Evolutionary conservation across 2,113 vertebrate species (phyloP), one percentile per base, ranked within the genome.

Genomic region (Guaruba guarouba): DNA sequence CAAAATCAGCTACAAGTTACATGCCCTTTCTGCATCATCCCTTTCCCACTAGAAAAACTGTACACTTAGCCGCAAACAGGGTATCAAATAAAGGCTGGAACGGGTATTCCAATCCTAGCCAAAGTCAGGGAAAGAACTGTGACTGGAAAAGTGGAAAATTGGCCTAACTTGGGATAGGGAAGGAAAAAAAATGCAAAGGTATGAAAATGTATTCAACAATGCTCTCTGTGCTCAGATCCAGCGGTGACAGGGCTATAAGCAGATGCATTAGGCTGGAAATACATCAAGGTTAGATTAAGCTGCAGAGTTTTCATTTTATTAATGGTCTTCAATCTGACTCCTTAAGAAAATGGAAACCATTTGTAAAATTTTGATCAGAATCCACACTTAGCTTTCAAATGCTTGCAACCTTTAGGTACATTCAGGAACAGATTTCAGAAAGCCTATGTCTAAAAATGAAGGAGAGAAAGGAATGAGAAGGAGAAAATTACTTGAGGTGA

Each of bases 221-320:
- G 93, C 93, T 93, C 91, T 92, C 24, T 3, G 92, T 79, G 82
- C 69, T 85, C 63, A 85, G 82, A 88, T 92, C 88, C 84, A 92
- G 91, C 5, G 4, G 92, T 95, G 94, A 93, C 94, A 95, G 93
- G 90, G 87, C 95, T 95, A 94, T 96, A 96, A 96, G 93, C 92
- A 96, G 92, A 97, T 90, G 88, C 90, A 96, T 97, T 96, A 94
- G 80, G 83, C 82, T 95, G 93, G 80, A 96, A 94, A 96, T 96
- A 94, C 41, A 96, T 95, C 95, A 96, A 96, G 92, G 95, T 93
- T 95, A 96, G 90, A 96, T 96, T 96, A 97, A 95, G 92, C 90
- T 93, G 85, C 95, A 96, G 91, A 95, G 91, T 95, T 97, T 95
- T 90, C 95, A 95, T 96, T 97, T 97, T 94, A 96, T 94, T 96